These are phyloP conservation scores for Agonopterix heracliana DNA, from an alignment of 2,888 invertebrate species.

Conservation along the genomic window DNA sequence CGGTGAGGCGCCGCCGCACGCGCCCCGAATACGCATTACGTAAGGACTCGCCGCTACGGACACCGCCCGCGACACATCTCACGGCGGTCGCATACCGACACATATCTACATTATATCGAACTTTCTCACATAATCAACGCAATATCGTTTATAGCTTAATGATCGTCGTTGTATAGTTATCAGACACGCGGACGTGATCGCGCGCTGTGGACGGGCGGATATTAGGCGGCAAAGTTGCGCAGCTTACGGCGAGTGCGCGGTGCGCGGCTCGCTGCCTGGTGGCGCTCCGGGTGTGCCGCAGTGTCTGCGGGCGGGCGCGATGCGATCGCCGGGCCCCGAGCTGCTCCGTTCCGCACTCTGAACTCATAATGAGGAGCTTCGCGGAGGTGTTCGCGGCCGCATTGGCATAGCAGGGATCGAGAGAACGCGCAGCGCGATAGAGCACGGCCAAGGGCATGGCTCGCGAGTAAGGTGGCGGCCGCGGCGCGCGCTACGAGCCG, in stretches of 20 bases:
- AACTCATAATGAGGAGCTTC: conserved; percentile 38
- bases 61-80: conserved; percentile 17
- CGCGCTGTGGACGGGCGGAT: conserved; percentile 20
- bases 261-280: conserved; percentile 21
- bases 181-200: conserved; percentile 18
- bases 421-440: conserved; percentile 29
- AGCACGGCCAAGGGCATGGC: conserved; percentile 33
- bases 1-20: conserved; percentile 58
- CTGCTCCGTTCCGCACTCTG: conserved; percentile 28
- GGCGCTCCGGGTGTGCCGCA: conserved; percentile 43
- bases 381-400: conserved; percentile 21
- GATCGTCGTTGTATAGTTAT: conserved; percentile 18
- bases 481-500: conserved; percentile 49
- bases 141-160: conserved; percentile 17
- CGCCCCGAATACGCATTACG: conserved; percentile 54
- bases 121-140: conserved; percentile 26
- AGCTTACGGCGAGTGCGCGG: conserved; percentile 21
- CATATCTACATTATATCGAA: conserved; percentile 39
- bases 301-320: conserved; percentile 39
- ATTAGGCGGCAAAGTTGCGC: conserved; percentile 25
- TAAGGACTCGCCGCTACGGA: conserved; percentile 38
- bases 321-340: conserved; percentile 31
- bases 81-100: conserved; percentile 23
- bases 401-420: conserved; percentile 28
- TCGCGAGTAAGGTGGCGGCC: conserved; percentile 52